Evolutionary conservation across 2,797 vertebrate species (phyloP).

Genomic region (Gymnothorax javanicus): DNA sequence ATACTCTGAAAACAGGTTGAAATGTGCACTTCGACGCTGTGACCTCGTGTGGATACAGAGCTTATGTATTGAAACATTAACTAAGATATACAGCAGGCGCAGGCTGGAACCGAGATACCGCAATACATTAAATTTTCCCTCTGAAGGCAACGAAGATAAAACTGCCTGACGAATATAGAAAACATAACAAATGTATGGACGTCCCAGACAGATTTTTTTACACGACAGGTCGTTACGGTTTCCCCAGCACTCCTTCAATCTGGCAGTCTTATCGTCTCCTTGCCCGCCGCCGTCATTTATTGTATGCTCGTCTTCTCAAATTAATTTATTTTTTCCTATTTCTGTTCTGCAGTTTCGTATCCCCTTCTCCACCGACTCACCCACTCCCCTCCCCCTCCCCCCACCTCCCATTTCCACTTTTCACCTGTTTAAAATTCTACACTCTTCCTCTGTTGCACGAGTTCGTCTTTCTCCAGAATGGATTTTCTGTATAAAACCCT

Average conservation of each 20-base stretch:
- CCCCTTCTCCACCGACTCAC: background rate
- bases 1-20: too few relatives aligned
- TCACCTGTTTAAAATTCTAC: conserved; percentile 62
- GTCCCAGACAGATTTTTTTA: background rate
- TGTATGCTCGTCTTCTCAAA: conserved; percentile 29
- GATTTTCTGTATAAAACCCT: conserved; percentile 26
- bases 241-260: background rate
- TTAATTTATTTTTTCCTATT: conserved; percentile 41
- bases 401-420: conserved; percentile 44
- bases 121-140: background rate
- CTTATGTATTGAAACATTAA: background rate
- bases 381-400: background rate
- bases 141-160: background rate
- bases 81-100: background rate
- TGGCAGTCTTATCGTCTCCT: conserved; percentile 33
- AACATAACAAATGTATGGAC: background rate
- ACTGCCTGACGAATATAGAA: background rate
- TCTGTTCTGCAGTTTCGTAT: conserved; percentile 34
- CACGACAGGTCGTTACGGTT: background rate
- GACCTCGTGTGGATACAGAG: too few relatives aligned
- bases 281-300: conserved; percentile 16
- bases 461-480: conserved; percentile 42
- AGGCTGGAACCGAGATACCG: background rate
- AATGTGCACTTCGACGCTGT: background rate
- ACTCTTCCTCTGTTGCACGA: background rate